A percentile compares a stretch with the other conserved stretches of the same genome.
Conservation (phyloP, 2,888 invertebrate species). For the Drosophila sordidula region DNA sequence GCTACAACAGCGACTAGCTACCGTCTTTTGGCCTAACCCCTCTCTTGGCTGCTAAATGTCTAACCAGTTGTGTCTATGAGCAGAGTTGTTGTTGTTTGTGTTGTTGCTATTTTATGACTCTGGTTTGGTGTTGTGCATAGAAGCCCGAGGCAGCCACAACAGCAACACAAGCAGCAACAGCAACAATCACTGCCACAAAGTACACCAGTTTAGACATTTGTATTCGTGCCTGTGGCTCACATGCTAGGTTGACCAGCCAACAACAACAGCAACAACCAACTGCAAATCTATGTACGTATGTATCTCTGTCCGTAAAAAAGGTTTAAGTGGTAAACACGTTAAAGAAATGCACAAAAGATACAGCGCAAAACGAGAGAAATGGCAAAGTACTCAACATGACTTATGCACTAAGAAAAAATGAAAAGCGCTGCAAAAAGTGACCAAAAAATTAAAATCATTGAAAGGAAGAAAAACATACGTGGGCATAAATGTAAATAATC, state of each 20-base stretch:
- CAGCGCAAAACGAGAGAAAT: constrained; percentile 18
- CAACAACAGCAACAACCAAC: constrained; percentile 31
- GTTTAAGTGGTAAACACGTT: constrained; percentile 33
- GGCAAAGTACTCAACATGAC: constrained; percentile 26
- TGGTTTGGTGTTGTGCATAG: constrained; percentile 68
- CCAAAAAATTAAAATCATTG: constrained; percentile 16
- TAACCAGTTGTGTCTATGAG: constrained; percentile 61
- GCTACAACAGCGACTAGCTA: constrained; percentile 37
- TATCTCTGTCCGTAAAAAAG: constrained; percentile 19
- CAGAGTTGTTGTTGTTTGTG: constrained; percentile 31
- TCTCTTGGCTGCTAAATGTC: constrained; percentile 43
- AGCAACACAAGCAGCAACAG: constrained; percentile 35
- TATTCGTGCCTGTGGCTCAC: constrained; percentile 71
- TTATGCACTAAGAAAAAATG: constrained; percentile 33
- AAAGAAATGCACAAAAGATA: constrained; percentile 42
- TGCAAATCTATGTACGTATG: background rate
- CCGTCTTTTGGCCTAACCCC: constrained; percentile 22
- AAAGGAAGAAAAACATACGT: background rate
- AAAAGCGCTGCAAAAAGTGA: constrained; percentile 13
- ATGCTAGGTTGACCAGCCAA: constrained; percentile 66
- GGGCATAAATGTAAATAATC: constrained; percentile 1
- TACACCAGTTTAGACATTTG: constrained; percentile 71
- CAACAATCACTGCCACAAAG: constrained; percentile 58
- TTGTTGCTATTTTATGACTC: constrained; percentile 61
- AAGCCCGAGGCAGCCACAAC: constrained; percentile 59